Conservation (phyloP, 2,113 vertebrate genomes). For the Salvelinus fontinalis region DNA sequence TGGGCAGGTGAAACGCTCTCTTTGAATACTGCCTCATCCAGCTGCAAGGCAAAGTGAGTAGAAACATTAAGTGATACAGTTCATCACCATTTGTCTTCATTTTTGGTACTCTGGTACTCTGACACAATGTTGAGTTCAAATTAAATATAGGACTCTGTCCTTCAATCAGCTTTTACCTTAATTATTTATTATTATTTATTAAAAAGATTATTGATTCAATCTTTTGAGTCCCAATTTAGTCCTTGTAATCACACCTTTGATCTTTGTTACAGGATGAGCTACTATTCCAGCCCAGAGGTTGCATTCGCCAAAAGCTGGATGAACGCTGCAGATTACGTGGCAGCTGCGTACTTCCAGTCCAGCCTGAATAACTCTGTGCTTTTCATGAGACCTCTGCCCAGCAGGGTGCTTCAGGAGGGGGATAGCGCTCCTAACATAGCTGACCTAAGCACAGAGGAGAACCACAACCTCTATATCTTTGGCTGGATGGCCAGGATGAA, state of each 20-base stretch:
- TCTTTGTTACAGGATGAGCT: not conserved
- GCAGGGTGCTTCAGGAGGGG: constrained; percentile 52
- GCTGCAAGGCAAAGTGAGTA: constrained; percentile 52
- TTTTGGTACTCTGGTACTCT: too few species aligned
- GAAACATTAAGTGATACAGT: not conserved
- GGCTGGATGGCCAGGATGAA: constrained; percentile 60
- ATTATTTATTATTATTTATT: too few species aligned
- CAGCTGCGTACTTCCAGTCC: constrained; percentile 56
- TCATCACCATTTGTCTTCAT: not conserved
- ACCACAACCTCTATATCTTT: constrained; percentile 61
- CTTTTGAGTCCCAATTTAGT: too few species aligned
- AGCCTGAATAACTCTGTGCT: constrained; percentile 41
- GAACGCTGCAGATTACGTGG: constrained; percentile 54
- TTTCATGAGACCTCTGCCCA: constrained; percentile 60
- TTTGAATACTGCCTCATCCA: constrained; percentile 29
- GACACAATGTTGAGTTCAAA: too few species aligned
- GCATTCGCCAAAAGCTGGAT: constrained; percentile 57
- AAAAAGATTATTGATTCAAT: too few species aligned
- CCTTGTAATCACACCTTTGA: too few species aligned
- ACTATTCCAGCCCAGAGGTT: constrained; percentile 56
- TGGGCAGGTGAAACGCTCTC: constrained; percentile 58
- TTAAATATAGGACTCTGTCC: too few species aligned
- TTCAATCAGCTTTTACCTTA: too few species aligned
- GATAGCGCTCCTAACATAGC: constrained; percentile 55
- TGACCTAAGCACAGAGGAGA: constrained; percentile 64